Evolutionary conservation across 2,113 vertebrate genomes (phyloP).

Genomic region (Dermatemys mawii): DNA sequence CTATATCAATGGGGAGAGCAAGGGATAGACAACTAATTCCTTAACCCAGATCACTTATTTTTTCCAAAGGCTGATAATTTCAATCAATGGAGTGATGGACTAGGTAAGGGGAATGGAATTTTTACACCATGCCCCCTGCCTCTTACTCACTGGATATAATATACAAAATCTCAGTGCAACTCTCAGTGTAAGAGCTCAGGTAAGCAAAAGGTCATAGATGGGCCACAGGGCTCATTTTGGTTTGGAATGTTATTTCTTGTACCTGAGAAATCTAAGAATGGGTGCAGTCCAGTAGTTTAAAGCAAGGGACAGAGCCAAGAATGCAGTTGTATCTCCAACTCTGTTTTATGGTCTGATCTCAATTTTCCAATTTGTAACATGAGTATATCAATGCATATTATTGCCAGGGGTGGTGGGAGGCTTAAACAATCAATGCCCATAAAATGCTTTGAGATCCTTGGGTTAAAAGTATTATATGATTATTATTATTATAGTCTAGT

Average conservation of each 20-base stretch:
- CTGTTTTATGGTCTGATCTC: neutral
- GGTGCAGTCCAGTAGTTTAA: neutral
- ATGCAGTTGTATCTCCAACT: neutral
- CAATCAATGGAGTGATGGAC: neutral
- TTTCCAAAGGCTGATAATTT: neutral
- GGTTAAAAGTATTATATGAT: neutral
- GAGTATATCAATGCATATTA: neutral
- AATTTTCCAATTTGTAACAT: neutral
- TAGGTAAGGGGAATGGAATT: neutral
- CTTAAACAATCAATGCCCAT: neutral
- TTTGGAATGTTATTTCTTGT: neutral
- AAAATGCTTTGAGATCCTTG: neutral
- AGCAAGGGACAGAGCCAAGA: neutral
- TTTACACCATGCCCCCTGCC: neutral
- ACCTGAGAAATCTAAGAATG: neutral
- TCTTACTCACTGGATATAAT: neutral
- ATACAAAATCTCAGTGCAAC: neutral
- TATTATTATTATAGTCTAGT: neutral
- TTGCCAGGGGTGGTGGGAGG: neutral
- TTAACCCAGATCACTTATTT: neutral
- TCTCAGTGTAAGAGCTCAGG: neutral
- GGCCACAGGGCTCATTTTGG: neutral
- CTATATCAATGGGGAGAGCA: neutral
- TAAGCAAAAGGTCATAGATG: neutral
- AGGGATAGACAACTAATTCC: neutral